phyloP scores from a whole-genome alignment of 2,113 vertebrate species.

The Triplophysa rosa region DNA sequence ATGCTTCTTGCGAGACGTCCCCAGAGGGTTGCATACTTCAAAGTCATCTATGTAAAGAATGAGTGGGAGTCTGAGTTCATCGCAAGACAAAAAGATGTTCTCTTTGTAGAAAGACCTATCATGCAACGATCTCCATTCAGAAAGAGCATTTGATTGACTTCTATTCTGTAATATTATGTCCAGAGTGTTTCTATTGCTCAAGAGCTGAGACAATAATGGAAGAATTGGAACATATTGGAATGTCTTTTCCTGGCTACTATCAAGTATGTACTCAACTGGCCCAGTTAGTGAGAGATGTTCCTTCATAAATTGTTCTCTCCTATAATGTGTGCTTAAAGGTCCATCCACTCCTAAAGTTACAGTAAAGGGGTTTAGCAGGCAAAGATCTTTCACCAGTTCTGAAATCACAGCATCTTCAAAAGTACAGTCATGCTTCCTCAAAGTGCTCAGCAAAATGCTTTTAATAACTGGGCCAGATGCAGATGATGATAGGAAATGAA shows the following conservation, averaged over 20 bases:
- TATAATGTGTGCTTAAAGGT: constrained; percentile 35
- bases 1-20: constrained; percentile 34
- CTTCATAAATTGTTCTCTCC: constrained; percentile 32
- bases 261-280: constrained; percentile 43
- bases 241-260: background rate
- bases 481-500: constrained; percentile 45
- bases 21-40: constrained; percentile 34
- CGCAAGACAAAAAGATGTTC: background rate
- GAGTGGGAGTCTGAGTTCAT: background rate
- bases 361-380: constrained; percentile 38
- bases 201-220: constrained; percentile 11
- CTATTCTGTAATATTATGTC: constrained; percentile 5
- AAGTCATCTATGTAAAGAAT: constrained; percentile 46
- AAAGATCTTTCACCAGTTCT: constrained; percentile 46
- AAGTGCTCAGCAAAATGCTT: constrained; percentile 41
- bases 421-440: constrained; percentile 39
- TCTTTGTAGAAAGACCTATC: background rate
- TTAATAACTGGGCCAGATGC: constrained; percentile 45
- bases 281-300: constrained; percentile 28
- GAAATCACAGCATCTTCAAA: constrained; percentile 46
- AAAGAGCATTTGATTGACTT: constrained; percentile 25
- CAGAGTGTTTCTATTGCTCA: constrained; percentile 5
- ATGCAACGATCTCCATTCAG: background rate
- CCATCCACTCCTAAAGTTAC: constrained; percentile 38
- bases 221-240: constrained; percentile 44